Evolutionary conservation across 2,113 vertebrate genomes (phyloP).

Genomic region (Stegastes partitus): DNA sequence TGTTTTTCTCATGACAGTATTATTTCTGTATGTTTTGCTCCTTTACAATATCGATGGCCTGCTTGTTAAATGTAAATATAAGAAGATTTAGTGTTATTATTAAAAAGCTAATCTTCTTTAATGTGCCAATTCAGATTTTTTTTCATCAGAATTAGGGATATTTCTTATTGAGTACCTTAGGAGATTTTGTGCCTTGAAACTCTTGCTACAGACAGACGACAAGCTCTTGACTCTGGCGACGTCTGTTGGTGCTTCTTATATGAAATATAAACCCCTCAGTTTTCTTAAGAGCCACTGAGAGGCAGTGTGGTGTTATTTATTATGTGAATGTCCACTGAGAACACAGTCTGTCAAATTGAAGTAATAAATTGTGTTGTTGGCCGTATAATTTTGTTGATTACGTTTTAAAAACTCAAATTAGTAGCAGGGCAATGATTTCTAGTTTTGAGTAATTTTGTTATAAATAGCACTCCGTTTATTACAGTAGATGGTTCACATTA

Average conservation of each 20-base stretch:
- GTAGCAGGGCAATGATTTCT: not conserved
- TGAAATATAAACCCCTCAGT: not conserved
- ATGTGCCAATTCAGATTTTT: too few relatives aligned
- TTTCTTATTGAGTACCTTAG: too few relatives aligned
- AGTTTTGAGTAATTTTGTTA: not conserved
- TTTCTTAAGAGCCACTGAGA: constrained; percentile 26
- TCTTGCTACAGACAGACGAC: not conserved
- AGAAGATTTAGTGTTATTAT: too few relatives aligned
- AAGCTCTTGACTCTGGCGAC: constrained; percentile 27
- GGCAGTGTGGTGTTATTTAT: constrained; percentile 45
- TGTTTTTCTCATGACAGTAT: too few relatives aligned
- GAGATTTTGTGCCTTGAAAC: not conserved
- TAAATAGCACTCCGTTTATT: not conserved
- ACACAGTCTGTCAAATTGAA: not conserved
- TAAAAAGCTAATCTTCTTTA: too few relatives aligned
- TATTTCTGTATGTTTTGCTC: too few relatives aligned
- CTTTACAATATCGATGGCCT: too few relatives aligned
- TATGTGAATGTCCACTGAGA: not conserved
- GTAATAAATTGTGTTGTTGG: not conserved
- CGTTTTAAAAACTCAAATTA: not conserved
- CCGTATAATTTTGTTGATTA: not conserved
- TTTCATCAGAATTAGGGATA: too few relatives aligned
- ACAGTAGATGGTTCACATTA: not conserved
- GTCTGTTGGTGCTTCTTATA: constrained; percentile 14
- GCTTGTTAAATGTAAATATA: too few relatives aligned